A percentile compares a stretch with the other conserved stretches of the same genome.
These are phyloP conservation scores for Drosophila trapezifrons DNA, from an alignment of 1,140 invertebrate genomes.

Conservation along the genomic window DNA sequence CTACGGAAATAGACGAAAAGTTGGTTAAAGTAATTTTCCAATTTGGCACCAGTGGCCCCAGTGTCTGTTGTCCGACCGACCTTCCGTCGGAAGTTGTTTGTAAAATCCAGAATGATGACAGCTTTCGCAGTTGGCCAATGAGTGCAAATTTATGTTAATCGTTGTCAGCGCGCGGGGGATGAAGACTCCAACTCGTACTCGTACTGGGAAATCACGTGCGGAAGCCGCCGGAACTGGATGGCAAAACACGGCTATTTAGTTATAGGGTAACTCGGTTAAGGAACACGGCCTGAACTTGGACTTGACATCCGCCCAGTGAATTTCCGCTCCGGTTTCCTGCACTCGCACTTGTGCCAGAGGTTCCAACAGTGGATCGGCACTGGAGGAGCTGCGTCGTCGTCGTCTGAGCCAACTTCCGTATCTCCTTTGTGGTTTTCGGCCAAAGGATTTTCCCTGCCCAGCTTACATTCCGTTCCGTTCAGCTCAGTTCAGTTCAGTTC, in stretches of 20 bases:
- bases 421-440: conserved; percentile 81
- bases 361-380: conserved; percentile 44
- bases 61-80: conserved; percentile 48
- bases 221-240: conserved; percentile 62
- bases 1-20: conserved; percentile 73
- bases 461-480: conserved; percentile 74
- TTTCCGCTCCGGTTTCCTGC: conserved; percentile 72
- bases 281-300: conserved; percentile 53
- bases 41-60: conserved; percentile 41
- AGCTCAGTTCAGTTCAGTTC: conserved; percentile 41
- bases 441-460: conserved; percentile 80
- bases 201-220: conserved; percentile 28
- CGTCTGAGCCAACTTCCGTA: conserved; percentile 82
- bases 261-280: conserved; percentile 44
- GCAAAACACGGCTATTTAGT: conserved; percentile 52
- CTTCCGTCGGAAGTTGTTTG: conserved; percentile 83
- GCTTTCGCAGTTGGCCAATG: conserved; percentile 41
- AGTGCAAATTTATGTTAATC: conserved; percentile 77
- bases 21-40: conserved; percentile 74
- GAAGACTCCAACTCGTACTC: conserved; percentile 1
- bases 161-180: conserved; percentile 18
- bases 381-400: conserved; percentile 64
- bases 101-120: conserved; percentile 81
- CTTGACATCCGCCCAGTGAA: conserved; percentile 77
- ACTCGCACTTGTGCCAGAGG: conserved; percentile 48